Evolutionary conservation across 2,113 vertebrate species (phyloP), one percentile per base, ranked within the genome.

Genomic region (Oreotragus oreotragus): DNA sequence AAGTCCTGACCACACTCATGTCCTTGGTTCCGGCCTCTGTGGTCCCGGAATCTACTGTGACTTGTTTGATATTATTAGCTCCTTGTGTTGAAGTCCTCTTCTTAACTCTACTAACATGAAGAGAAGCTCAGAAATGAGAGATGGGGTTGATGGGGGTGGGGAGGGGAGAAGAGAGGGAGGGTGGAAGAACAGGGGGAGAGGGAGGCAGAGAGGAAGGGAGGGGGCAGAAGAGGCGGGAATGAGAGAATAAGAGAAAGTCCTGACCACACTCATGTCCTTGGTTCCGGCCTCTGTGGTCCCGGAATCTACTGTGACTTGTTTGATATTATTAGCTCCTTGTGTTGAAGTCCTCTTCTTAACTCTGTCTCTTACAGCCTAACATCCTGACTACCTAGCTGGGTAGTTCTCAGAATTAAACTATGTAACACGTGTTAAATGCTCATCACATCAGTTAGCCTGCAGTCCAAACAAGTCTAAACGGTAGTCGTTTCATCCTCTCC

Each of bases 381-480:
- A 17, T 94, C 45, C 16, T 51, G 8, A 66, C 27, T 58, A 39
- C 90, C 13, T 77, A 21, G 19, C 28, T 73, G 27, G 30, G 33
- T 60, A 94, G 23, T 60, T 94, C 16, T 66, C 36, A 90, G n/a
- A 13, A 93, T 45, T 85, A 58, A 85, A 66, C 66, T 64, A 16
- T 43, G 2, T 19, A 43, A 3, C 10, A 13, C 0, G 3, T 58
- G 3, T 84, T 62, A 83, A 58, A 77, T 76, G 53, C 28, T 88
- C 49, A 27, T 64, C 51, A 86, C 3, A 3, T 30, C n/a, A 39
- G 39, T 66, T 39, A 79, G 30, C 57, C 17, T 66, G 30, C 9
- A 57, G 39, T 39, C 30, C 7, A 94, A 70, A 45, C 7, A 33
- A 28, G n/a, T 51, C 57, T 53, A 12, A 49, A 57, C 1, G 3